A percentile compares a stretch with the other conserved stretches of the same genome.
Evolutionary conservation across 2,797 vertebrate genomes (phyloP).

Genomic region (Pseudochaenichthys georgianus): DNA sequence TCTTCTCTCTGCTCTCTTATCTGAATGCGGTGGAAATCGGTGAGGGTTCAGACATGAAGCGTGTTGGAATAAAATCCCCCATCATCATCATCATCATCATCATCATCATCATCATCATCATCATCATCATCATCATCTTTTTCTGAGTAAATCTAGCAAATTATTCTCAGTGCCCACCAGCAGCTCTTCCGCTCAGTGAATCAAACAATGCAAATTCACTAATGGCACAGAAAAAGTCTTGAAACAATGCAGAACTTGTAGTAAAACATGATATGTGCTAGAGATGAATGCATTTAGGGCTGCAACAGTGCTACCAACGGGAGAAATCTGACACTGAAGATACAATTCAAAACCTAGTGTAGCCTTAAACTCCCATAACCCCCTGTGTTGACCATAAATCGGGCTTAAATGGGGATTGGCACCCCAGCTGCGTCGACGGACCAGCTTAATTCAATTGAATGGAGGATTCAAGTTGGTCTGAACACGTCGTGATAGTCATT

Average conservation of each 20-base stretch:
- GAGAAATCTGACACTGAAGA: constrained; percentile 1
- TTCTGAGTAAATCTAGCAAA: neutral
- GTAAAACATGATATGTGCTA: neutral
- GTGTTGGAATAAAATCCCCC: neutral
- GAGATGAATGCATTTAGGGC: neutral
- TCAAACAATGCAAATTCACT: neutral
- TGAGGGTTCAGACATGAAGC: neutral
- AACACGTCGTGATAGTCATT: neutral
- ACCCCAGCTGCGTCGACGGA: neutral
- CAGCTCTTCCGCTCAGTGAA: neutral
- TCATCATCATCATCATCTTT: neutral
- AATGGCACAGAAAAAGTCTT: neutral
- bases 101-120: neutral
- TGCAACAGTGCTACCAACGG: neutral
- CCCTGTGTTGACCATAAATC: neutral
- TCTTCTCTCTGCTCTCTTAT: too few species aligned
- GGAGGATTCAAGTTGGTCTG: neutral
- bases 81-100: neutral
- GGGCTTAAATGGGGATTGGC: neutral
- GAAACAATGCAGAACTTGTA: neutral
- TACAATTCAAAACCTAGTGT: neutral
- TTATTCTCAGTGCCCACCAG: neutral
- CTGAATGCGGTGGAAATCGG: too few species aligned
- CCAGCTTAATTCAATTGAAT: neutral
- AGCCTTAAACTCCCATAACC: neutral